phyloP scores from a whole-genome alignment of 2,888 invertebrate species.

The Hirtodrosophila trivittata region DNA sequence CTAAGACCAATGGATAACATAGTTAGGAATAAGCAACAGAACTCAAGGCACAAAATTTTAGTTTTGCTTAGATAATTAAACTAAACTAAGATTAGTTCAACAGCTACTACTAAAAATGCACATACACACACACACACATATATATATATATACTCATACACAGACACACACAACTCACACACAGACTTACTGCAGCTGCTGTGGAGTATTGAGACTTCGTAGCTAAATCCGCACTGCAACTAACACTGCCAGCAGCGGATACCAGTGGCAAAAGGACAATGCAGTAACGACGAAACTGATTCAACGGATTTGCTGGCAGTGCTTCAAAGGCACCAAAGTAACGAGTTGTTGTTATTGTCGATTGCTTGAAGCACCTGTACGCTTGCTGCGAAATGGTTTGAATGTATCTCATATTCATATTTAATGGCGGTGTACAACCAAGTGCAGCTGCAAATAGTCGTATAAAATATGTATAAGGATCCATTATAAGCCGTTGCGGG shows the following conservation, averaged over 20 bases:
- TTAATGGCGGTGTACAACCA: slow-evolving; percentile 25
- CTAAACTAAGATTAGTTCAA: slow-evolving; percentile 41
- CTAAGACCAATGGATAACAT: not conserved
- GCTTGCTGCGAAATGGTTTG: slow-evolving; percentile 54
- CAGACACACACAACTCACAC: slow-evolving; percentile 73
- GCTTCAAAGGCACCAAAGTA: slow-evolving; percentile 13
- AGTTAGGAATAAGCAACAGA: slow-evolving; percentile 11
- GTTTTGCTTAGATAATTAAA: slow-evolving; percentile 26
- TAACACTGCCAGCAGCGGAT: slow-evolving; percentile 54
- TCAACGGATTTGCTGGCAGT: slow-evolving; percentile 20
- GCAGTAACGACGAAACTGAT: slow-evolving; percentile 61
- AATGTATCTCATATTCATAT: slow-evolving; percentile 64
- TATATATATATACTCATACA: slow-evolving; percentile 31
- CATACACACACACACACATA: slow-evolving; percentile 20
- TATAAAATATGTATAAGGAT: no score
- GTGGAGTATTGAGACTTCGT: slow-evolving; percentile 63
- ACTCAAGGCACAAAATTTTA: slow-evolving; percentile 20
- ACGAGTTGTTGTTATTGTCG: slow-evolving; percentile 18
- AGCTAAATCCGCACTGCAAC: slow-evolving; percentile 45
- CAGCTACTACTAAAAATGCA: slow-evolving; percentile 31
- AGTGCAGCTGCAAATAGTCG: slow-evolving; percentile 56
- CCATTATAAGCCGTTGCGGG: not conserved
- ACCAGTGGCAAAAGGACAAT: slow-evolving; percentile 71
- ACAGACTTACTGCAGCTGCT: no score
- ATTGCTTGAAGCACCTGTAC: slow-evolving; percentile 42